Evolutionary conservation across 2,113 vertebrate genomes (phyloP).

Genomic region (Grammomys surdaster): DNA sequence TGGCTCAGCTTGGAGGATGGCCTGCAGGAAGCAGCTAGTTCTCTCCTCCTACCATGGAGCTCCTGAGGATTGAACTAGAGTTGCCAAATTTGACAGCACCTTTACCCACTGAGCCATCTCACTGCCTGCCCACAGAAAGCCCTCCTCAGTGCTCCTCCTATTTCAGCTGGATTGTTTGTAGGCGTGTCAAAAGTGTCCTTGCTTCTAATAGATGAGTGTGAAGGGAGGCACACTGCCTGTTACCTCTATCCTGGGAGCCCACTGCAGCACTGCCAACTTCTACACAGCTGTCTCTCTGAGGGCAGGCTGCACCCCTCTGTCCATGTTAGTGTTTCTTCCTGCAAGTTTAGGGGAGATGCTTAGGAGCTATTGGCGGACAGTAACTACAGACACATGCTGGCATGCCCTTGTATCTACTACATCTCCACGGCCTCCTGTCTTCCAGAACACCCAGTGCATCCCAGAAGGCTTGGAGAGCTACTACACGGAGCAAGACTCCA

Average conservation of each 20-base stretch:
- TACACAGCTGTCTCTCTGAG: accelerated
- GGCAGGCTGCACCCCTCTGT: neutral
- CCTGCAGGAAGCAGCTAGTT: neutral
- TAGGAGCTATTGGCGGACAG: accelerated
- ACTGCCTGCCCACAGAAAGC: neutral
- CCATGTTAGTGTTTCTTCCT: neutral
- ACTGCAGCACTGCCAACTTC: neutral
- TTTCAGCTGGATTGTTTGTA: neutral
- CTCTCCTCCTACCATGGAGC: neutral
- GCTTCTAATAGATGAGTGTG: neutral
- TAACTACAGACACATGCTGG: accelerated
- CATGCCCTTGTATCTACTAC: accelerated
- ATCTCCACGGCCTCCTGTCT: slow-evolving; percentile 64
- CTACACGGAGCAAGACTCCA: slow-evolving; percentile 94
- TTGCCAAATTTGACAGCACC: neutral
- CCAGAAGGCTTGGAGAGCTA: slow-evolving; percentile 94
- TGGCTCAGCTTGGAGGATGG: neutral
- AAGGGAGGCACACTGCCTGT: neutral
- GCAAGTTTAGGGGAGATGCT: neutral
- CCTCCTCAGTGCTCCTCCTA: neutral
- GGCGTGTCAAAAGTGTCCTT: slow-evolving; percentile 78
- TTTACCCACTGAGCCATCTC: neutral
- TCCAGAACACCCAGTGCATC: slow-evolving; percentile 95
- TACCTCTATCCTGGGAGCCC: accelerated
- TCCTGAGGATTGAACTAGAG: neutral